A percentile compares a stretch with the other conserved stretches of the same genome.
Evolutionary conservation across 2,113 vertebrate species (phyloP).

Genomic region (Gambusia holbrooki): DNA sequence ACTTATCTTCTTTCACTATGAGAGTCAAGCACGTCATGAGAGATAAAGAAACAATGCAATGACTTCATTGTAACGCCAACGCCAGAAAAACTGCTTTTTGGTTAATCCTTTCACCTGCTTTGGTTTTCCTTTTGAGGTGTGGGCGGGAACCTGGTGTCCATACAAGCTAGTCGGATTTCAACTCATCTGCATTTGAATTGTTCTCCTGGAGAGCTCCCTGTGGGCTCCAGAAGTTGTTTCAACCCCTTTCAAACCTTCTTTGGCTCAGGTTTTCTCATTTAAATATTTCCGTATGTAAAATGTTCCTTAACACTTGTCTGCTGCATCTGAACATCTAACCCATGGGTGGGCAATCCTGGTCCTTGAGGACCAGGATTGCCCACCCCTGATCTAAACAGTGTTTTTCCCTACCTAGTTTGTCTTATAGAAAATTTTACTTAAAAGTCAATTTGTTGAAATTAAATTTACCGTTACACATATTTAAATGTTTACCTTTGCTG

Average conservation of each 20-base stretch:
- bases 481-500: slow-evolving; percentile 18
- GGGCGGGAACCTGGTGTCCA: slow-evolving; percentile 93
- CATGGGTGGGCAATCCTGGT: no score
- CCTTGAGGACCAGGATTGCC: no score
- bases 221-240: slow-evolving; percentile 81
- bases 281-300: neutral
- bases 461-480: no score
- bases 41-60: no score
- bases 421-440: neutral
- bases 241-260: slow-evolving; percentile 86
- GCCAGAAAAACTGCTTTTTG: no score
- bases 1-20: no score
- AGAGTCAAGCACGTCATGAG: no score
- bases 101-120: no score
- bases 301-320: neutral
- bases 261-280: slow-evolving; percentile 82
- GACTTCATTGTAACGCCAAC: no score
- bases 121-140: slow-evolving; percentile 77
- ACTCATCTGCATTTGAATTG: slow-evolving; percentile 90
- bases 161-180: slow-evolving; percentile 94
- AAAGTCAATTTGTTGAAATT: neutral
- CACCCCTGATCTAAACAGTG: neutral
- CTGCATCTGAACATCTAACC: neutral
- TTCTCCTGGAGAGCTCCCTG: slow-evolving; percentile 83
- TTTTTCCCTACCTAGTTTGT: neutral